Conservation (phyloP, 2,888 invertebrate genomes). For the Chelonus formosanus region DNA sequence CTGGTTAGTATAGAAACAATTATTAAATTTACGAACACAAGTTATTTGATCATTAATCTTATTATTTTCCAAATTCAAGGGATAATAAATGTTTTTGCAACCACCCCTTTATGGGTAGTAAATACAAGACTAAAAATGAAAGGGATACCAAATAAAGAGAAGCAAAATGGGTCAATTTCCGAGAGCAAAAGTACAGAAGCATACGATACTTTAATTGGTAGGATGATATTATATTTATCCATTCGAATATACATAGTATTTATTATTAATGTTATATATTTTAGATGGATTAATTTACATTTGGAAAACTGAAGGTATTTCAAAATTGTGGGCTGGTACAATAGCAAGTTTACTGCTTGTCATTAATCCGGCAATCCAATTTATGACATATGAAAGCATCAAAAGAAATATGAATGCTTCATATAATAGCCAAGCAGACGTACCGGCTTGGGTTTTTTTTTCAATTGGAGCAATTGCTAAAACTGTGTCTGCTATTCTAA, state of each 20-base stretch:
- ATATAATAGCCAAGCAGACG: slow-evolving; percentile 64
- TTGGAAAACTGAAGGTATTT: slow-evolving; percentile 77
- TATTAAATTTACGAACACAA: neutral
- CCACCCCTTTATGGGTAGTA: slow-evolving; percentile 92
- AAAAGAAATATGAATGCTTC: slow-evolving; percentile 74
- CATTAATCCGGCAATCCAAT: slow-evolving; percentile 90
- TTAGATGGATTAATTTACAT: slow-evolving; percentile 77
- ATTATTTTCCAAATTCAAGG: slow-evolving; percentile 55
- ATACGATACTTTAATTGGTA: slow-evolving; percentile 57
- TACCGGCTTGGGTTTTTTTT: slow-evolving; percentile 73
- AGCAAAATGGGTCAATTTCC: slow-evolving; percentile 44
- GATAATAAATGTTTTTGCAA: slow-evolving; percentile 81
- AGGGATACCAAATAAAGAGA: slow-evolving; percentile 60
- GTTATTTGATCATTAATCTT: neutral
- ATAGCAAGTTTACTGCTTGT: slow-evolving; percentile 86
- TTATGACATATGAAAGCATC: slow-evolving; percentile 88
- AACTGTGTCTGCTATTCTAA: slow-evolving; percentile 84
- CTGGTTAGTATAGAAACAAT: slow-evolving; percentile 68
- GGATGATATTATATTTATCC: slow-evolving; percentile 33
- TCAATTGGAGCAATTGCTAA: slow-evolving; percentile 85
- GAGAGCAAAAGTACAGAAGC: slow-evolving; percentile 50
- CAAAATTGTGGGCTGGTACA: slow-evolving; percentile 84
- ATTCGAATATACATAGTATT: no score
- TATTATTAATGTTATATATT: no score
- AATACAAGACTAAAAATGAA: slow-evolving; percentile 88